Percentiles rank a stretch among this genome's conserved stretches.
These are phyloP conservation scores for Tetragonula carbonaria DNA, from an alignment of 2,888 invertebrate species.

Conservation along the genomic window DNA sequence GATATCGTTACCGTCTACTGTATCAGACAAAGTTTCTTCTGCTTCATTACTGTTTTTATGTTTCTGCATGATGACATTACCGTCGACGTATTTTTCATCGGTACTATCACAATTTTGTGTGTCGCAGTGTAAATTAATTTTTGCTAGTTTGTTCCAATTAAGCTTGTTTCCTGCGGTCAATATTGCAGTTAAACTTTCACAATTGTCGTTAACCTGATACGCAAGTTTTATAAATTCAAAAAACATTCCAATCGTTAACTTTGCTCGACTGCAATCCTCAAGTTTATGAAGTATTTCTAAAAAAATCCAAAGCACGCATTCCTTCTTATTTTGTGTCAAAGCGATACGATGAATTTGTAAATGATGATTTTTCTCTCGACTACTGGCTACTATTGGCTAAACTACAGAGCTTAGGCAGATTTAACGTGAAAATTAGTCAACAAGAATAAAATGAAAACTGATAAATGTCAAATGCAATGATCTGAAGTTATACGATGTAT, in stretches of 20 bases:
- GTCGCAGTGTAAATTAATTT: constrained; percentile 81
- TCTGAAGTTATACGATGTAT: constrained; percentile 39
- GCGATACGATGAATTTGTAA: constrained; percentile 13
- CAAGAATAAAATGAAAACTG: constrained; percentile 38
- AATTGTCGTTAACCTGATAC: constrained; percentile 87
- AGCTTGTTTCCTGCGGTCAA: constrained; percentile 83
- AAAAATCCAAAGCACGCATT: constrained; percentile 42
- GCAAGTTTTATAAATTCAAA: constrained; percentile 90
- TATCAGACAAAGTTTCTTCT: constrained; percentile 10
- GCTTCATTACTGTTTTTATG: constrained; percentile 32
- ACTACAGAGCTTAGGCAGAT: constrained; percentile 1
- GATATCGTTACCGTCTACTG: constrained; percentile 7
- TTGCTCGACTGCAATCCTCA: constrained; percentile 80
- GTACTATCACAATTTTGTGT: constrained; percentile 75
- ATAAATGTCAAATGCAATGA: constrained; percentile 25
- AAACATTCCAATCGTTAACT: constrained; percentile 89
- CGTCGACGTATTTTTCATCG: constrained; percentile 20
- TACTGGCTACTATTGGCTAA: constrained; percentile 1
- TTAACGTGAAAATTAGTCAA: constrained; percentile 9
- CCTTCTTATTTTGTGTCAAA: constrained; percentile 14
- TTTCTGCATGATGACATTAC: constrained; percentile 58
- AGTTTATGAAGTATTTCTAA: constrained; percentile 47
- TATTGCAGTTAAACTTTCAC: constrained; percentile 82
- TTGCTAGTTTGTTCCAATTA: constrained; percentile 85
- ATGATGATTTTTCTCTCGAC: background rate